A percentile compares a stretch with the other conserved stretches of the same genome.
These are phyloP conservation scores for Heteromormyrus szaboi DNA, from an alignment of 2,797 vertebrate genomes.

Conservation along the genomic window DNA sequence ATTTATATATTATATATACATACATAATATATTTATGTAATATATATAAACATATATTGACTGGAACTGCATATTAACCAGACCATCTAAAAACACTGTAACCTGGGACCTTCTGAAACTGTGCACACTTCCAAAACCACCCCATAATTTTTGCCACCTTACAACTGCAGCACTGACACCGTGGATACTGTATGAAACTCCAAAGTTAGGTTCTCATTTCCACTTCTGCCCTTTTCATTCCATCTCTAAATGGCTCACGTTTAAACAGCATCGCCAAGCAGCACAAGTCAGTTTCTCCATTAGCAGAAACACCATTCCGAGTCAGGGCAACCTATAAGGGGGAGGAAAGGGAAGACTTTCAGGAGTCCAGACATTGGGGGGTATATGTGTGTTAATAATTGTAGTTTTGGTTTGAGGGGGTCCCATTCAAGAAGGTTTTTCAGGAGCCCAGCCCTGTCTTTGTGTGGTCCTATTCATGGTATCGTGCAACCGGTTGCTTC, in stretches of 20 bases:
- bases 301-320: background rate
- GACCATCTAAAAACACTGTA: background rate
- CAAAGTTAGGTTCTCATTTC: background rate
- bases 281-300: background rate
- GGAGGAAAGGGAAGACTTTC: background rate
- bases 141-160: background rate
- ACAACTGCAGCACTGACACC: background rate
- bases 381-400: background rate
- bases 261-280: background rate
- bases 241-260: background rate
- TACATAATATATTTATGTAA: background rate
- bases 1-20: background rate
- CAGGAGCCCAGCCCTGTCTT: background rate
- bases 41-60: background rate
- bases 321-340: background rate
- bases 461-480: background rate
- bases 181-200: background rate
- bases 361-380: background rate
- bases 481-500: background rate
- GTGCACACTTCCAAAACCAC: background rate
- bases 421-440: background rate
- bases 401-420: background rate
- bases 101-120: background rate
- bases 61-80: background rate
- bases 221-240: background rate